phyloP scores from a whole-genome alignment of 1,140 invertebrate genomes.

The Ridgeia piscesae region DNA sequence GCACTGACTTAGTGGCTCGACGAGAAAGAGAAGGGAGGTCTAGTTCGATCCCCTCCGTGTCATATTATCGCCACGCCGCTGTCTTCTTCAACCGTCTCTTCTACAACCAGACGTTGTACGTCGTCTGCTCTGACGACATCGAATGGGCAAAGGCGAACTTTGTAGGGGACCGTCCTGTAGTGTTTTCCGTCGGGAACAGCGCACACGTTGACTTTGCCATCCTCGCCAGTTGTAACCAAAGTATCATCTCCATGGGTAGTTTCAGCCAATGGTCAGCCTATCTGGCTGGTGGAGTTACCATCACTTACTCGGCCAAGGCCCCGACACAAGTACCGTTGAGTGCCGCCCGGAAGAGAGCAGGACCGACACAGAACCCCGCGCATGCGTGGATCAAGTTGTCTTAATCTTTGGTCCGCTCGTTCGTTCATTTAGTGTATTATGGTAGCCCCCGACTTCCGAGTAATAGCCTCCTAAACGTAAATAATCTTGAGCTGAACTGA shows the following conservation, averaged over 20 bases:
- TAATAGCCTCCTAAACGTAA: too few species aligned
- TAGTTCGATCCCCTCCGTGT: background rate
- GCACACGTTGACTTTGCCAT: conserved; percentile 64
- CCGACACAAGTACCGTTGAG: background rate
- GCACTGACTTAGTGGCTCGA: conserved; percentile 14
- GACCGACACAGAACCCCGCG: background rate
- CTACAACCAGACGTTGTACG: background rate
- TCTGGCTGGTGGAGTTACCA: conserved; percentile 33
- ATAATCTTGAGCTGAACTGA: too few species aligned
- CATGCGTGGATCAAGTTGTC: background rate
- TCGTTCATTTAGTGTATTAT: too few species aligned
- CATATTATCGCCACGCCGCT: conserved; percentile 17
- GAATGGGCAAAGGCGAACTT: conserved; percentile 19
- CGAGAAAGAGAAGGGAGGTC: background rate
- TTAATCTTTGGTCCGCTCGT: too few species aligned
- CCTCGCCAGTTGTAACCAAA: conserved; percentile 56
- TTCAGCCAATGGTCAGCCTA: conserved; percentile 39
- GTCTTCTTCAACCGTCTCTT: conserved; percentile 17
- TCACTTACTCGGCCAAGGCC: conserved; percentile 23
- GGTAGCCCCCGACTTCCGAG: too few species aligned
- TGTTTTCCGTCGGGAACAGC: background rate
- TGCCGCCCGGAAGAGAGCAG: background rate
- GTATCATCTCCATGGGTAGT: conserved; percentile 33
- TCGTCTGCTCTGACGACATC: conserved; percentile 23
- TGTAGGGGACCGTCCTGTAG: too few species aligned